These are phyloP conservation scores for Darevskia mixta DNA, from an alignment of 2,797 vertebrate species.

Conservation along the genomic window DNA sequence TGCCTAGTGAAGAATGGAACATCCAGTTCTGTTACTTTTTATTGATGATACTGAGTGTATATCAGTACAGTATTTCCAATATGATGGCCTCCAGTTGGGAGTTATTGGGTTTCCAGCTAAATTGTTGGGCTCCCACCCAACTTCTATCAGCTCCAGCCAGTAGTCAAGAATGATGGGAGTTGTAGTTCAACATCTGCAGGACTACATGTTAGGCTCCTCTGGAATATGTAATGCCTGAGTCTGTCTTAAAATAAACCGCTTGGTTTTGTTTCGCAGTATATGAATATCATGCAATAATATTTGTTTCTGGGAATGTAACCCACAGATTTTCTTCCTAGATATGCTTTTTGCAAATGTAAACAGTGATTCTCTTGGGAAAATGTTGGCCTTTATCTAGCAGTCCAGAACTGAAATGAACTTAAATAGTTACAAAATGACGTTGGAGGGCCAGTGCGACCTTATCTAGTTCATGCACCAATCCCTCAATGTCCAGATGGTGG, in stretches of 20 bases:
- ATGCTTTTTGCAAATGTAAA: slow-evolving; percentile 1
- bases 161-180: too few species aligned
- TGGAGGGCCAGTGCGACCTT: background rate
- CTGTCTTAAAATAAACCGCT: background rate
- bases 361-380: slow-evolving; percentile 3
- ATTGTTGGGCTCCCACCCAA: too few species aligned
- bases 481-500: background rate
- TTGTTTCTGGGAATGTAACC: background rate
- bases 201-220: too few species aligned
- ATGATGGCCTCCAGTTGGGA: too few species aligned
- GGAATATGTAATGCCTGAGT: too few species aligned
- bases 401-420: background rate
- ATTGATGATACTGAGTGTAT: background rate
- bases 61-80: too few species aligned
- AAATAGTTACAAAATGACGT: background rate
- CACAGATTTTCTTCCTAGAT: background rate
- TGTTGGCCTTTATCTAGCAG: background rate
- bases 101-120: too few species aligned
- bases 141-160: too few species aligned
- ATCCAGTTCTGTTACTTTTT: background rate
- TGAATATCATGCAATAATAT: background rate
- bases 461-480: background rate
- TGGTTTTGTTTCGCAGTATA: background rate
- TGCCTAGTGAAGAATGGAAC: background rate
- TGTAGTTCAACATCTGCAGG: too few species aligned